A percentile compares a stretch with the other conserved stretches of the same genome.
Conservation (phyloP, 2,888 invertebrate genomes). For the Tipula vernalis region DNA sequence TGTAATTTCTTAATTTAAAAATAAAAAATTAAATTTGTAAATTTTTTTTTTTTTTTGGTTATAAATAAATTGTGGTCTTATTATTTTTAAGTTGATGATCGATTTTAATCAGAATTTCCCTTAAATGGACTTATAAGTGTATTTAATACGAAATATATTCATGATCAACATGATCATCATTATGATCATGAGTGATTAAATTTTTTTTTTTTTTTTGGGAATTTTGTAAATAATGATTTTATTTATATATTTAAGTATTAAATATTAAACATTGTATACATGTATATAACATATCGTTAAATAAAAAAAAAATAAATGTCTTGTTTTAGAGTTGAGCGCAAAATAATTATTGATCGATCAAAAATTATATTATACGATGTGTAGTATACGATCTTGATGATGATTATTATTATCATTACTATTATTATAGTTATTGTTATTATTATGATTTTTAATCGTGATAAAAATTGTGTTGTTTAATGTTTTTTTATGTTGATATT, state of each 20-base stretch:
- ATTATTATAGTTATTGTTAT: conserved; percentile 6
- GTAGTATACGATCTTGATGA: not conserved
- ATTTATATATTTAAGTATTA: not conserved
- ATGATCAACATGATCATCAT: not conserved
- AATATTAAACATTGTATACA: no score
- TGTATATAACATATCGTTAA: not conserved
- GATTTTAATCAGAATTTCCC: conserved; percentile 9
- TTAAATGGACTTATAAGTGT: conserved; percentile 6
- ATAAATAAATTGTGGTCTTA: not conserved
- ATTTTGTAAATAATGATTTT: not conserved
- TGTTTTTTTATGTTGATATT: not conserved
- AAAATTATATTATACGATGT: not conserved
- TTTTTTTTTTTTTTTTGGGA: not conserved
- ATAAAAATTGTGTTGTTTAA: conserved; percentile 8
- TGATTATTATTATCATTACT: not conserved
- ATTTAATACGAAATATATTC: not conserved
- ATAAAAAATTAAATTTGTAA: not conserved
- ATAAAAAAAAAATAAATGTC: not conserved
- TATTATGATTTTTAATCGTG: conserved; percentile 8
- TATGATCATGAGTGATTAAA: not conserved
- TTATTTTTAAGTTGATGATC: not conserved
- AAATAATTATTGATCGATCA: not conserved
- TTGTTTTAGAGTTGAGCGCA: not conserved
- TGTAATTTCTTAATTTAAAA: conserved; percentile 11
- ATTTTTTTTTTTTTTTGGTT: not conserved